Evolutionary conservation across 1,140 invertebrate species (phyloP), one percentile per base, ranked within the genome.

Genomic region (Bombus confusus): DNA sequence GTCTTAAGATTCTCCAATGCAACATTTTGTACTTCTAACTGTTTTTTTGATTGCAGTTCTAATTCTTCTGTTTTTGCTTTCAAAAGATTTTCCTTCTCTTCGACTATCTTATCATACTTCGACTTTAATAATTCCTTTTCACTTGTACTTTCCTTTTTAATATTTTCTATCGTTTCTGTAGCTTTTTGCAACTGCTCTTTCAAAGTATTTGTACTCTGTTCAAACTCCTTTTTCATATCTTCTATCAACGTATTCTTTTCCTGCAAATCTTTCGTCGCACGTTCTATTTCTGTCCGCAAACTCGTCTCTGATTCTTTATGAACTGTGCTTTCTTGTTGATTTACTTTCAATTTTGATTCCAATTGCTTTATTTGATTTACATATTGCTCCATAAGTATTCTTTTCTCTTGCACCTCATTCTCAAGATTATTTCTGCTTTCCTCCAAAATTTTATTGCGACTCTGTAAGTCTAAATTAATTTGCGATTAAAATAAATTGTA

Each of bases 301-400:
- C 95, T 94, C 47, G 94, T 80, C 88, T 96, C 95, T 62, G 90
- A 95, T 88, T 96, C 93, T 91, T 95, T 95, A 62, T 95, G 91
- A 10, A 95, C 83, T 62, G 93, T 90, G 85, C 93, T 95, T 86
- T 96, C 95, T 73, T 95, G 92, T 86, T 96, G 95, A 41, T 95
- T 95, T 91, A 96, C 92, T 76, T 95, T 95, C 28, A 95, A 90
- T 66, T 93, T 92, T 9, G 92, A 83, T 90, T 96, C 95, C 77
- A 96, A 92, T 88, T 95, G 95, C 83, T 93, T 95, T 78, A 96
- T 95, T 25, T 94, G 91, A 57, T 95, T 95, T 88, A 94, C 66
- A 31, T 94, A 93, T 41, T 93, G 89, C 72, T 93, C 91, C 9
- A 90, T 64, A 1, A 89, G n/a, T 15, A 5, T 28, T 1, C 59